Percentiles rank a stretch among this genome's conserved stretches.
Evolutionary conservation across 2,797 vertebrate genomes (phyloP).

Genomic region (Vipera latastei): DNA sequence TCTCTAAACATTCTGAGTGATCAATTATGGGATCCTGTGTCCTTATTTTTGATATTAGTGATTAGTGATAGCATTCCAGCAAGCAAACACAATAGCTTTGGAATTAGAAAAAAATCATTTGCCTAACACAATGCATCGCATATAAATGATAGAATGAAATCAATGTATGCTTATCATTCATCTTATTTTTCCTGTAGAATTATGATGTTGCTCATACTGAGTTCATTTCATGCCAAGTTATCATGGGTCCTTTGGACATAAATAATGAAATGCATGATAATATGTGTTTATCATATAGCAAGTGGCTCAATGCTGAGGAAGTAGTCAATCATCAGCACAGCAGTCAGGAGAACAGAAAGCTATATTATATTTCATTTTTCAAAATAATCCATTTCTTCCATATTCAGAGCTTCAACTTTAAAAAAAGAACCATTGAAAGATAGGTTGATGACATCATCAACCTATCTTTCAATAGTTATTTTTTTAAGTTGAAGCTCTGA

Average conservation of each 20-base stretch:
- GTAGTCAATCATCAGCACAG: background rate
- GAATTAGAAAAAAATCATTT: slow-evolving; percentile 35
- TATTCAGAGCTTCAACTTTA: background rate
- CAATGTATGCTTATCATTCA: slow-evolving; percentile 8
- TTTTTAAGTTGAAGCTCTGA: background rate
- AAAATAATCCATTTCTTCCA: background rate
- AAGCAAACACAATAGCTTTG: slow-evolving; percentile 35
- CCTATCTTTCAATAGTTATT: background rate
- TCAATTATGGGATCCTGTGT: background rate
- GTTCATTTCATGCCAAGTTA: slow-evolving; percentile 24
- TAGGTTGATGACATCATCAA: background rate
- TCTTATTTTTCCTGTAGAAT: background rate
- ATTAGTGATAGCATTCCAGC: slow-evolving; percentile 23
- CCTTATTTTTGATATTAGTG: slow-evolving; percentile 35
- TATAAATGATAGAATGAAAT: slow-evolving; percentile 40
- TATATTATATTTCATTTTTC: background rate
- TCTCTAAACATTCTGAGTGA: slow-evolving; percentile 2
- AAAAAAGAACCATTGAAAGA: background rate
- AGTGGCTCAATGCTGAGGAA: background rate
- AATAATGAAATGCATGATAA: slow-evolving; percentile 18
- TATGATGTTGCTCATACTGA: slow-evolving; percentile 9
- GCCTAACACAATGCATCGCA: slow-evolving; percentile 9
- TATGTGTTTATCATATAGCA: background rate
- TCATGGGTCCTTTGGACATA: slow-evolving; percentile 12
- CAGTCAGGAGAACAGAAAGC: background rate